Conservation (phyloP, 1,140 invertebrate genomes). For the Drosophila murphyi region DNA sequence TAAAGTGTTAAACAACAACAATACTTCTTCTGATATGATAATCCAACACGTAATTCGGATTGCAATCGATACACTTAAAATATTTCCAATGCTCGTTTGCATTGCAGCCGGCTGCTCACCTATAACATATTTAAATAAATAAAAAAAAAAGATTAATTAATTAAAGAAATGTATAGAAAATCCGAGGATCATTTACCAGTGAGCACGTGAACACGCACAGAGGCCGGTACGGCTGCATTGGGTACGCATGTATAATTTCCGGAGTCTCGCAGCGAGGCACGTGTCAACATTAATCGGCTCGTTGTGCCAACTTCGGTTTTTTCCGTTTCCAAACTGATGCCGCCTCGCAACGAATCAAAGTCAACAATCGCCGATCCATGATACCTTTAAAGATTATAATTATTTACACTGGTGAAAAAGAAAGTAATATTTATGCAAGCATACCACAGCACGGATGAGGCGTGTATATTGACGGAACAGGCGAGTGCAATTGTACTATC, state of each 20-base stretch:
- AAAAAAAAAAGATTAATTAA: too few species aligned
- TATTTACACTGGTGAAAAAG: background rate
- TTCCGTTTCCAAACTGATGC: conserved; percentile 95
- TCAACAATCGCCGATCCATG: conserved; percentile 92
- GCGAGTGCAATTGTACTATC: conserved; percentile 95
- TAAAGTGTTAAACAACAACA: conserved; percentile 59
- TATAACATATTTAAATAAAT: conserved; percentile 58
- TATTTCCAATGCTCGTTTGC: conserved; percentile 92
- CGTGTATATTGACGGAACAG: conserved; percentile 94
- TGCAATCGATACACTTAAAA: conserved; percentile 86
- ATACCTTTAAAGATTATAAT: conserved; percentile 85
- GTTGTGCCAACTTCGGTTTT: conserved; percentile 94
- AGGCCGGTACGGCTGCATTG: conserved; percentile 94
- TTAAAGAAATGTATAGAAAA: background rate
- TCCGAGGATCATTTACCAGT: conserved; percentile 89
- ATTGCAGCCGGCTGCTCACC: conserved; percentile 91
- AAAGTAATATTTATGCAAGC: background rate
- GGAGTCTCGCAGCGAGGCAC: conserved; percentile 93
- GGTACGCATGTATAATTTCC: conserved; percentile 96
- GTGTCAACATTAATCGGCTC: conserved; percentile 94
- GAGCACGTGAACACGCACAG: conserved; percentile 94
- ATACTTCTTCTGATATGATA: conserved; percentile 81
- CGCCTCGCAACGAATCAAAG: conserved; percentile 93
- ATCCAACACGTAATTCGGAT: conserved; percentile 54
- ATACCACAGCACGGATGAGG: conserved; percentile 86